A percentile compares a stretch with the other conserved stretches of the same genome.
These are phyloP conservation scores for Metellina segmentata DNA, from an alignment of 2,888 invertebrate genomes.

Conservation along the genomic window DNA sequence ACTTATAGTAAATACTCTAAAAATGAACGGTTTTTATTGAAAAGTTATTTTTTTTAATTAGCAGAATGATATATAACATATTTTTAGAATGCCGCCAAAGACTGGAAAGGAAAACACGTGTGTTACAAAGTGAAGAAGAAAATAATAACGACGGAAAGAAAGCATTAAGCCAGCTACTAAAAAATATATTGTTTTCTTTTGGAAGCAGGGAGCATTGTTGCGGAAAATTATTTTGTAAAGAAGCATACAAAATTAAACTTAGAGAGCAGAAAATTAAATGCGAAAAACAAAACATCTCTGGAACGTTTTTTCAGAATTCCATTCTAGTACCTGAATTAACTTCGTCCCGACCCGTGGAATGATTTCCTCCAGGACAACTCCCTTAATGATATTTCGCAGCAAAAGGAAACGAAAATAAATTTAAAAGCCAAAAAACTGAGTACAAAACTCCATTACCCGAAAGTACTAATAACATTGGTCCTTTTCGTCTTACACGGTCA, in stretches of 20 bases:
- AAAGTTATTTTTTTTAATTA: background rate
- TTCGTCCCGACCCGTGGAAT: constrained; percentile 26
- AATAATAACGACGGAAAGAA: constrained; percentile 25
- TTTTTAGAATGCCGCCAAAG: background rate
- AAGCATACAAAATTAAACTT: constrained; percentile 40
- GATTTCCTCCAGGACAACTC: constrained; percentile 36
- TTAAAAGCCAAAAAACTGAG: constrained; percentile 14
- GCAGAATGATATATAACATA: background rate
- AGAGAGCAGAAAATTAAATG: constrained; percentile 54
- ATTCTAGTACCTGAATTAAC: constrained; percentile 53
- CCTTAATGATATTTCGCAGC: constrained; percentile 38
- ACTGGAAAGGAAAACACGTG: background rate
- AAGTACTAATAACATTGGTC: background rate
- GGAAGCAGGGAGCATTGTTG: constrained; percentile 14
- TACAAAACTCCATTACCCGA: background rate
- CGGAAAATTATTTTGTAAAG: constrained; percentile 53
- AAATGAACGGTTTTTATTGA: background rate
- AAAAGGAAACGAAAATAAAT: constrained; percentile 22
- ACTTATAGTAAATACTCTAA: background rate
- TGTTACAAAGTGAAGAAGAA: background rate
- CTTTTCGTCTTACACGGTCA: background rate
- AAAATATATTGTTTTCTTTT: constrained; percentile 43
- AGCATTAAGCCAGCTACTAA: background rate
- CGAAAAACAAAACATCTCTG: constrained; percentile 44
- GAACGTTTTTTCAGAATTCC: constrained; percentile 23